These are phyloP conservation scores for Champsocephalus gunnari DNA, from an alignment of 2,797 vertebrate species.

Conservation along the genomic window DNA sequence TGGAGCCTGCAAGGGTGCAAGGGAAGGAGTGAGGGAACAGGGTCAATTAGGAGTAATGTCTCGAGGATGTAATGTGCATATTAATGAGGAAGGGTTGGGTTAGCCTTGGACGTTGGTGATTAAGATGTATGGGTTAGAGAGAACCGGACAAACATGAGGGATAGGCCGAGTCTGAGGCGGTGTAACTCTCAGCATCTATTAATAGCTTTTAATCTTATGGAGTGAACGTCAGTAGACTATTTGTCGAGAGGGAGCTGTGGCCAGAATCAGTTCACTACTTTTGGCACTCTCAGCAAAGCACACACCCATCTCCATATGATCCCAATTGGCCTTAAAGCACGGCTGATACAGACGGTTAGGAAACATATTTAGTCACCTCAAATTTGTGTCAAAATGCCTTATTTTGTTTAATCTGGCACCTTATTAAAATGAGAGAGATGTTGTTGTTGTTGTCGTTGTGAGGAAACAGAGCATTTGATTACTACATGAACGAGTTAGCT, in stretches of 20 bases:
- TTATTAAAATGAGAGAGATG: no score
- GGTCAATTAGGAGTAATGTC: constrained; percentile 48
- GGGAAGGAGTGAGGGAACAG: constrained; percentile 11
- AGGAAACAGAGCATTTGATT: no score
- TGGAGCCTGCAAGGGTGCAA: constrained; percentile 42
- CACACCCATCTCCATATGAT: no score
- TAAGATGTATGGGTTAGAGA: constrained; percentile 33
- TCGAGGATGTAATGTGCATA: constrained; percentile 38
- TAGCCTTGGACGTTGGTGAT: constrained; percentile 30
- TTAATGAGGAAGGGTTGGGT: constrained; percentile 17
- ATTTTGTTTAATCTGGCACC: no score
- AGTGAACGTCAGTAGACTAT: constrained; percentile 12
- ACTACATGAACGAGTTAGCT: no score
- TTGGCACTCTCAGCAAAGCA: neutral
- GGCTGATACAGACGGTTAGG: no score
- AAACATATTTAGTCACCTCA: no score
- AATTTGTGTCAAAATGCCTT: no score
- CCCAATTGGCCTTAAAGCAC: no score
- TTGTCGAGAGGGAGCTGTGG: constrained; percentile 11
- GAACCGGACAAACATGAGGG: constrained; percentile 30
- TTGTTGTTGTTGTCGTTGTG: no score
- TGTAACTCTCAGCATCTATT: constrained; percentile 19
- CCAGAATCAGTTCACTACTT: neutral
- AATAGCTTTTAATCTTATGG: constrained; percentile 31
- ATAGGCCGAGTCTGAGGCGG: constrained; percentile 1